Evolutionary conservation across 2,888 invertebrate genomes (phyloP), one percentile per base, ranked within the genome.

Genomic region (Laspeyria flexula): DNA sequence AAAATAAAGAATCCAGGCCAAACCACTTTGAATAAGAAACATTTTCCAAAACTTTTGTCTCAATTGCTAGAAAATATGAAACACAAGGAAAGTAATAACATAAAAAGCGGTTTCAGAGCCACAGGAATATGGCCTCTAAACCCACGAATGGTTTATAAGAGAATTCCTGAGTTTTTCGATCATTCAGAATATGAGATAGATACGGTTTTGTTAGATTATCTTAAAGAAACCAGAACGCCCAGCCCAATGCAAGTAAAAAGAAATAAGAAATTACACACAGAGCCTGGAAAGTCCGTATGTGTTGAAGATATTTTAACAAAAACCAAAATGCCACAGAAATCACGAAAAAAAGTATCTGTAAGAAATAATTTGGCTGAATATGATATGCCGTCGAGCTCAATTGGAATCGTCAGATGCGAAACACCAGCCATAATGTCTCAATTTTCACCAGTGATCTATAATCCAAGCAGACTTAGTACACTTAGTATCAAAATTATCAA

Each of bases 51-150:
- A 44, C 23, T 43, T 4, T 11, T 43, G 1, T 16, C 10, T 16
- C 3, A 27, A n/a, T 25, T 38, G 6, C 4, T 27, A 6, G 31
- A 38, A 35, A n/a, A n/a, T 35, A 45, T 43, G 10, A 33, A 43
- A n/a, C 11, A 31, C 7, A 44, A 13, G 13, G 25, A 43, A 39
- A 50, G 3, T 12, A 43, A 25, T 15, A 40, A 50, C 5, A 50
- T 44, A 29, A 50, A 33, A 34, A 44, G 38, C 23, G 43, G 49
- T 2, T 49, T 43, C 18, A 43, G 23, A 15, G 49, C 43, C 9
- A 40, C 49, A n/a, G 43, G 49, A 11, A 43, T 43, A 39, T 39
- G 5, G 11, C 43, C 43, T 25, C 6, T 37, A 0, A 37, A 43
- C 16, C 35, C 43, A 3, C 9, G 15, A 29, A 13, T 27, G 3